A percentile compares a stretch with the other conserved stretches of the same genome.
Conservation (phyloP, 2,113 vertebrate genomes). For the Hippopotamus amphibius region DNA sequence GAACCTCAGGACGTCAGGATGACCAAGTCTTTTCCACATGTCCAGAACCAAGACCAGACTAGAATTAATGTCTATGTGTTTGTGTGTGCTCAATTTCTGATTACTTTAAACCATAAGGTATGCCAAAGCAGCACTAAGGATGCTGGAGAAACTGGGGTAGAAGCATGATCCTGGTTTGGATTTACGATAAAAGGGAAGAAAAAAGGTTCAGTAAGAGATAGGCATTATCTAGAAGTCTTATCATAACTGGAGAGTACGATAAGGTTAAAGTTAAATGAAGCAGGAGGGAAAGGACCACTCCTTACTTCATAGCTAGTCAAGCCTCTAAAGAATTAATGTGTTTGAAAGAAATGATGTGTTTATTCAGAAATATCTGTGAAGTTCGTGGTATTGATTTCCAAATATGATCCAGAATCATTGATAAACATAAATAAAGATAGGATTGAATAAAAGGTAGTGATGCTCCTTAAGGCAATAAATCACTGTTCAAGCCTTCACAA, state of each 20-base stretch:
- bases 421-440: conserved; percentile 36
- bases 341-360: background rate
- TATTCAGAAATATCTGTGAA: conserved; percentile 51
- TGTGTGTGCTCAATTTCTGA: conserved; percentile 37
- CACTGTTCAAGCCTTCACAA: background rate
- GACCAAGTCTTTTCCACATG: conserved; percentile 21
- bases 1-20: conserved; percentile 19
- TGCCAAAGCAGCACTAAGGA: background rate
- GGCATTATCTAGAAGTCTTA: conserved; percentile 6
- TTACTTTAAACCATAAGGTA: conserved; percentile 40
- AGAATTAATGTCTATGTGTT: background rate
- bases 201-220: background rate
- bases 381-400: conserved; percentile 51
- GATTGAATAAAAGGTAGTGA: background rate
- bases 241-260: background rate
- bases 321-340: background rate
- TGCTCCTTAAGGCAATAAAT: conserved; percentile 34
- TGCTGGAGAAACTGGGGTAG: background rate
- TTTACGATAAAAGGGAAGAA: background rate
- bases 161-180: background rate
- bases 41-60: background rate
- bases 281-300: background rate
- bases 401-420: background rate
- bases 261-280: background rate
- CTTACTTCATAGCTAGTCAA: background rate